Evolutionary conservation across 2,797 vertebrate genomes (phyloP).

Genomic region (Gambelia wislizenii): DNA sequence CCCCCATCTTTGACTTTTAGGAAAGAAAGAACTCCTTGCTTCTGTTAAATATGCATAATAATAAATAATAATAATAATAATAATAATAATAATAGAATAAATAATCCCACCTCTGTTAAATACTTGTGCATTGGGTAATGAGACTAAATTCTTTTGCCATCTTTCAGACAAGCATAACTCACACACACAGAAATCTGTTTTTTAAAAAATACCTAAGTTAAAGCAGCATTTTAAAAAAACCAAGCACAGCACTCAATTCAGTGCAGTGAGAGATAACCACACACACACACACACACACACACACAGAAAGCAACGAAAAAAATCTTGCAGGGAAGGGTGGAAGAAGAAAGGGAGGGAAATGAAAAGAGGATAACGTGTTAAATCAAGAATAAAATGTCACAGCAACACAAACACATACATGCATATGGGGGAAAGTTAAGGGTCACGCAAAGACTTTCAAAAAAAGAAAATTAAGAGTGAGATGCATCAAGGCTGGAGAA

Average conservation of each 20-base stretch:
- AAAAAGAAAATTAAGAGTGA: not conserved
- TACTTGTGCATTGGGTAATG: slow-evolving; percentile 39
- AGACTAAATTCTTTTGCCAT: slow-evolving; percentile 49
- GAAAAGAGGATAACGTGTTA: not conserved
- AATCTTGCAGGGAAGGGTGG: not conserved
- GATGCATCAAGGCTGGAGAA: not conserved
- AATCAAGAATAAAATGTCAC: not conserved
- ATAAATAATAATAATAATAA: too few species aligned
- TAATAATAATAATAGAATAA: slow-evolving; percentile 40
- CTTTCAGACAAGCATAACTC: slow-evolving; percentile 24
- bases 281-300: not conserved
- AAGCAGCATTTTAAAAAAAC: slow-evolving; percentile 41
- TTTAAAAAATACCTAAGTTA: not conserved
- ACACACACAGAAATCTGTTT: not conserved
- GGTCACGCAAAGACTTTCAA: slow-evolving; percentile 41
- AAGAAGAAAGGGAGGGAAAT: not conserved
- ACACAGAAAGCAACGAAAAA: not conserved
- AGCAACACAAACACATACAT: too few species aligned
- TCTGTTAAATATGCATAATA: too few species aligned
- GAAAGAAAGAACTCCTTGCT: not conserved
- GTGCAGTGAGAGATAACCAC: not conserved
- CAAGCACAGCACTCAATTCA: slow-evolving; percentile 41
- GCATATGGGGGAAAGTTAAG: not conserved
- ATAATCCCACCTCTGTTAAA: slow-evolving; percentile 54
- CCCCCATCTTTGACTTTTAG: not conserved